A percentile compares a stretch with the other conserved stretches of the same genome.
Evolutionary conservation across 2,113 vertebrate genomes (phyloP).

Genomic region (Scytalopus superciliaris): DNA sequence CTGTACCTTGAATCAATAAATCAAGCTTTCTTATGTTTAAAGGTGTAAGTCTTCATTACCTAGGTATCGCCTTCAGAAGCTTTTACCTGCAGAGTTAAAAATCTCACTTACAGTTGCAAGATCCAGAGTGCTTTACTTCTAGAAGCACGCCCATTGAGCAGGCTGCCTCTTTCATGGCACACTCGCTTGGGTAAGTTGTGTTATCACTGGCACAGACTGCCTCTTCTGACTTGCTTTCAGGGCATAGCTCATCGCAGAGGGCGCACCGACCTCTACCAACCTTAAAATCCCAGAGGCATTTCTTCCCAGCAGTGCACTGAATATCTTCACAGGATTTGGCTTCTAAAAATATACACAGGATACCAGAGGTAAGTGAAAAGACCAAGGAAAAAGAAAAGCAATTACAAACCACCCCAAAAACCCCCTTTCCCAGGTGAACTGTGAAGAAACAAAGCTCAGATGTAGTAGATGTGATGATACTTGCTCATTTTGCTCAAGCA

Average conservation of each 20-base stretch:
- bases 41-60: constrained; percentile 73
- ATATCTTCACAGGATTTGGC: constrained; percentile 99
- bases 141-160: constrained; percentile 91
- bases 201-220: constrained; percentile 98
- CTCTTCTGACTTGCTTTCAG: constrained; percentile 90
- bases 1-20: constrained; percentile 17
- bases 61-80: constrained; percentile 78
- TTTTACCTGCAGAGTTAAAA: constrained; percentile 74
- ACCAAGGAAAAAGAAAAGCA: background rate
- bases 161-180: constrained; percentile 96
- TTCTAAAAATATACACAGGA: constrained; percentile 79
- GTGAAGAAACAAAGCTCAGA: background rate
- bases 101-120: constrained; percentile 99
- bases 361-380: constrained; percentile 55
- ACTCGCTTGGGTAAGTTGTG: constrained; percentile 94
- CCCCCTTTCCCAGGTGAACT: background rate
- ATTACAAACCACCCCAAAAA: background rate
- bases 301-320: constrained; percentile 90
- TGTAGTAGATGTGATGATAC: background rate
- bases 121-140: constrained; percentile 97
- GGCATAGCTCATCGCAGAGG: constrained; percentile 88
- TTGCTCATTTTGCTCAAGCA: constrained; percentile 1
- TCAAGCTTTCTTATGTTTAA: constrained; percentile 54
- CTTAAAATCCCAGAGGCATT: constrained; percentile 94
- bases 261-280: constrained; percentile 92